A percentile compares a stretch with the other conserved stretches of the same genome.
phyloP scores from a whole-genome alignment of 2,888 invertebrate species.

The Erpobdella octoculata region DNA sequence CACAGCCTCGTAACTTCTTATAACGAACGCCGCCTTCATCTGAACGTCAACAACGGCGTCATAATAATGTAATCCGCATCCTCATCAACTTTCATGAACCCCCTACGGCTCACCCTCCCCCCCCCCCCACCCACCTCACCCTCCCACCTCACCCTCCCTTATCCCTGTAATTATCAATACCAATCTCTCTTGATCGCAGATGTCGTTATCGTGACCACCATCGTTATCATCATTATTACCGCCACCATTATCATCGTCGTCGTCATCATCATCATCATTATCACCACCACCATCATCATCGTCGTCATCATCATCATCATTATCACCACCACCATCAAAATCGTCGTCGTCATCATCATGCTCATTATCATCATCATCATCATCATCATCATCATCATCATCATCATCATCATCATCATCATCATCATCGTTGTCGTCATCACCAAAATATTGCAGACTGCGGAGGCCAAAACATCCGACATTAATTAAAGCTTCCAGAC shows the following conservation, averaged over 20 bases:
- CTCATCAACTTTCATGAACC: too few species aligned
- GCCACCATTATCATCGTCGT: not conserved
- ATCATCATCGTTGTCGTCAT: constrained; percentile 6
- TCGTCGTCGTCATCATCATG: not conserved
- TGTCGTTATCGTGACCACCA: not conserved
- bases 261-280: not conserved
- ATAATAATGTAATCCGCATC: too few species aligned
- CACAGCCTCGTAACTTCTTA: too few species aligned
- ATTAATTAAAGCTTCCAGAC: not conserved
- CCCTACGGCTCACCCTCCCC: too few species aligned
- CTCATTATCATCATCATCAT: constrained; percentile 16
- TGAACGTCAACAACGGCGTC: too few species aligned
- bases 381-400: constrained; percentile 27
- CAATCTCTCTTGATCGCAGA: not conserved
- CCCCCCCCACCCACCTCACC: too few species aligned
- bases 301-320: not conserved
- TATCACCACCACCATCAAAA: not conserved
- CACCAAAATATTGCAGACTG: too few species aligned
- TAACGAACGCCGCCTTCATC: too few species aligned
- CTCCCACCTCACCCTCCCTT: too few species aligned
- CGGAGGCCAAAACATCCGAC: constrained; percentile 5
- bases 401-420: constrained; percentile 28
- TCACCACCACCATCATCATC: not conserved
- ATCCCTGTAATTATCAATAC: too few species aligned
- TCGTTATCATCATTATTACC: not conserved